Base-by-base conservation (phyloP, 2,888 invertebrate genomes). In the Cantharis rustica region DNA sequence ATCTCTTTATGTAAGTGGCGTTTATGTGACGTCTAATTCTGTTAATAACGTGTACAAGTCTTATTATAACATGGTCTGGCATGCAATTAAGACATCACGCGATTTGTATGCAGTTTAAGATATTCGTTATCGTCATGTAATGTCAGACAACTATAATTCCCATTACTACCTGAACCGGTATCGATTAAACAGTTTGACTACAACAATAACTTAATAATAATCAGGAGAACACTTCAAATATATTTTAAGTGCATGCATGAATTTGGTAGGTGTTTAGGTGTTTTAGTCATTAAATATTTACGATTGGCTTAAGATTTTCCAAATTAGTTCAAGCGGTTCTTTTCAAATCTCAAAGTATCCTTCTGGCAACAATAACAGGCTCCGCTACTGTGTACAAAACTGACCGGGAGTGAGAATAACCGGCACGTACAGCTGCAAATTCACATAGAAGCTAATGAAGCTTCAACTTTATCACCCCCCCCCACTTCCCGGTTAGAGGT, bases 61-160 rank as follows among this genome's bases (percentile, higher is more conserved):
- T 79, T 77, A 78, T 80, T 81, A 78, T 78, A 75, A 81, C 78
- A 79, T 76, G 77, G 23, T 64, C 63, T 79, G 79, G 78, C 79
- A 78, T 77, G 77, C 78, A 81, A 82, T 82, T 81, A 82, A 81
- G 78, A 79, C 80, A 81, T 81, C 82, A 82, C 81, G 82, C 82
- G 81, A 82, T 80, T 80, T 75, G 72, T 72, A 72, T 77, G 79
- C 72, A 68, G 69, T 77, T 74, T 72, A 74, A 74, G 71, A 74
- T 73, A 77, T 77, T 77, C 77, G 72, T 74, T 77, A 77, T 72
- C 61, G 73, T 71, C 73, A 71, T 77, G 73, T 64, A 75, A 66
- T 66, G 64, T 66, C 23, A 66, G 64, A 66, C 64, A 20, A n/a
- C 64, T 23, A 66, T 9, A 66, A 20, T 13, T 66, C 20, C 4